phyloP scores from a whole-genome alignment of 2,113 vertebrate genomes.

The Eurystomus gularis region DNA sequence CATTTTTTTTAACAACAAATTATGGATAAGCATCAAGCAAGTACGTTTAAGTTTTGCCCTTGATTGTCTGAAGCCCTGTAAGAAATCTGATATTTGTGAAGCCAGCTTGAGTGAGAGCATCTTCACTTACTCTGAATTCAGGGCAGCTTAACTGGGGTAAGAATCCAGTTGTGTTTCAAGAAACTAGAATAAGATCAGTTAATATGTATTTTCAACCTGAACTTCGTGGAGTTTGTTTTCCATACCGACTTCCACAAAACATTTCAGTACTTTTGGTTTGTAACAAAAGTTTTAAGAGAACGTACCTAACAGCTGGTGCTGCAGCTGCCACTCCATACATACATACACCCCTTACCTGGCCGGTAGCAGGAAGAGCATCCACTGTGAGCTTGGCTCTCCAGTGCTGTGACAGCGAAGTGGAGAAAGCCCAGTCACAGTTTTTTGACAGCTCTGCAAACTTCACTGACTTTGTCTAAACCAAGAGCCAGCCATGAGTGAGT shows the following conservation, averaged over 20 bases:
- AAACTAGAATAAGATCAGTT: background rate
- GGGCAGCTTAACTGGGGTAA: background rate
- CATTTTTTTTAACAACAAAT: background rate
- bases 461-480: background rate
- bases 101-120: background rate
- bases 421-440: background rate
- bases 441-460: background rate
- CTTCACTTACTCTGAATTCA: background rate
- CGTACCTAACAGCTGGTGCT: background rate
- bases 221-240: background rate
- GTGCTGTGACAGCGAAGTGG: fast-evolving
- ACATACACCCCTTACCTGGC: background rate
- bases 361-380: fast-evolving
- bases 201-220: background rate
- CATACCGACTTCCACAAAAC: background rate
- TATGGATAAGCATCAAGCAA: background rate
- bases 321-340: background rate
- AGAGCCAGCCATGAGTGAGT: background rate
- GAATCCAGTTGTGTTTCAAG: background rate
- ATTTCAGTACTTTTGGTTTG: too few species aligned
- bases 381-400: background rate
- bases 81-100: background rate
- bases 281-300: too few species aligned
- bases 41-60: background rate
- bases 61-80: background rate